Evolutionary conservation across 2,888 invertebrate species (phyloP), one percentile per base, ranked within the genome.

Genomic region (Hyalella azteca): DNA sequence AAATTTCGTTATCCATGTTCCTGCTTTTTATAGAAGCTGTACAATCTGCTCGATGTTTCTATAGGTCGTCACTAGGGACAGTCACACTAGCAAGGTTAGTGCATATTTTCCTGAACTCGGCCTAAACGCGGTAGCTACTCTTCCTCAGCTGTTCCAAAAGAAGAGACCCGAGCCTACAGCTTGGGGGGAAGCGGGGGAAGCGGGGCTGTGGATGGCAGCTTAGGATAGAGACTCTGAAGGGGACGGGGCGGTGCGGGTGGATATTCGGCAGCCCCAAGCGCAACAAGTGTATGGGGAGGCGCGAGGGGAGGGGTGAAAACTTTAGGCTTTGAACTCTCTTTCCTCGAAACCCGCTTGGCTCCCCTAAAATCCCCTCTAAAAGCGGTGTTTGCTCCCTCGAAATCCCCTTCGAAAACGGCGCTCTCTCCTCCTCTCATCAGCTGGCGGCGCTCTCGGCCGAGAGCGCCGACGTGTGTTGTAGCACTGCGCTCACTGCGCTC

Each of bases 251-350:
- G 59, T 29, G 59, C 11, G 59, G 59, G 29, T 4, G 59, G 59
- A 15, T 4, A 59, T 3, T 29, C 59, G 19, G 26, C 13, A 59
- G 15, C 26, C 59, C 26, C 3, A 59, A 22, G 59, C 59, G 59
- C 59, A 59, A 59, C 59, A 59, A 59, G 59, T 59, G 59, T 26
- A 22, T 59, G 13, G 59, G 59, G 59, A 32, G 59, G 59, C 59
- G 26, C 59, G 19, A 50, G n/a, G 19, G 1, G 19, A 50, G 59
- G 59, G 59, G 59, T 26, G 29, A 13, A 26, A 59, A 59, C 59
- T 59, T 59, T 59, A 59, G 59, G 59, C 59, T 59, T 59, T 59
- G 59, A 54, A n/a, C 59, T 26, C 59, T 32, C 59, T n/a, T 45
- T 11, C 2, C 54, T 54, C 54, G 13, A 54, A 54, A n/a, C 54